Percentiles rank a stretch among this genome's conserved stretches.
phyloP scores from a whole-genome alignment of 92 coral and sea anemone species.

The Meandrina meandrites region DNA sequence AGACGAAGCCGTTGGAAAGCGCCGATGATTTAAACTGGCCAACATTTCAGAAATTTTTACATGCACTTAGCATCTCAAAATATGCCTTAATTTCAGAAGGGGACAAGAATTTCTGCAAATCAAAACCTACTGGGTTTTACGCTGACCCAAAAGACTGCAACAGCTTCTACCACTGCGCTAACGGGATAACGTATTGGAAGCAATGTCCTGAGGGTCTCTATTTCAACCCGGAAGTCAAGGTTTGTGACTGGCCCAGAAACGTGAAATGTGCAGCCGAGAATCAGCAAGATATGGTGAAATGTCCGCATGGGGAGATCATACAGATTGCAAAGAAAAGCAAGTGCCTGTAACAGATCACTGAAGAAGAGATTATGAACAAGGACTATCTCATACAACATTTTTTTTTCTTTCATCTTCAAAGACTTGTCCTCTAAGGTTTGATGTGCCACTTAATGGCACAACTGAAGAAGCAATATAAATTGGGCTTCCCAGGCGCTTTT shows the following conservation, averaged over 20 bases:
- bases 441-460: too few relatives aligned
- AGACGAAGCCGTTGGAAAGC: too few relatives aligned
- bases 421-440: too few relatives aligned
- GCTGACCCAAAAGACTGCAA: constrained; percentile 71
- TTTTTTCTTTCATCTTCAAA: too few relatives aligned
- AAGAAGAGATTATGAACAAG: too few relatives aligned
- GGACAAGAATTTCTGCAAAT: constrained; percentile 52
- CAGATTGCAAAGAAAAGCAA: constrained; percentile 4
- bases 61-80: background rate
- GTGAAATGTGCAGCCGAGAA: constrained; percentile 34
- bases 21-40: too few relatives aligned
- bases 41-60: background rate
- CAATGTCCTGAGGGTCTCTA: constrained; percentile 51
- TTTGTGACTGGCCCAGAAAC: constrained; percentile 54
- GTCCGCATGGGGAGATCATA: background rate
- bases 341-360: background rate
- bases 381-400: too few relatives aligned
- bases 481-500: too few relatives aligned
- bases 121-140: constrained; percentile 59
- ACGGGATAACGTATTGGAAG: constrained; percentile 50
- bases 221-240: constrained; percentile 44
- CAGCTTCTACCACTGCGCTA: constrained; percentile 62
- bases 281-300: background rate
- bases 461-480: too few relatives aligned
- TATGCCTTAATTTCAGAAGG: background rate